These are phyloP conservation scores for Armadillidium nasatum DNA, from an alignment of 1,140 invertebrate genomes.

Conservation along the genomic window DNA sequence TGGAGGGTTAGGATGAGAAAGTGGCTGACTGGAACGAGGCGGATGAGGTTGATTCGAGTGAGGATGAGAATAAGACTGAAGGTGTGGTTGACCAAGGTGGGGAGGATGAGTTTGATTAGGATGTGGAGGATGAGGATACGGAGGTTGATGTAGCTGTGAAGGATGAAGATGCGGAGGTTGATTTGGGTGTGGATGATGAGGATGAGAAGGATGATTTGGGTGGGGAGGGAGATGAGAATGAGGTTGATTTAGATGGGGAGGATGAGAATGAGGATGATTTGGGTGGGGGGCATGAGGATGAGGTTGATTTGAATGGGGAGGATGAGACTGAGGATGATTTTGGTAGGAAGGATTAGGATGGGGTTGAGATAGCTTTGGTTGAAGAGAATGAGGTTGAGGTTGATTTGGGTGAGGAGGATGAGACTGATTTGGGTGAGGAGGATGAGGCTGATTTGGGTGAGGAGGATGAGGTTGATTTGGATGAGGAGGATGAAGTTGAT, in stretches of 20 bases:
- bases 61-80: neutral
- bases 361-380: neutral
- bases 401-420: neutral
- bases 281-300: neutral
- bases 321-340: neutral
- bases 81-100: neutral
- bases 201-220: neutral
- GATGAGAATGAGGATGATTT: neutral
- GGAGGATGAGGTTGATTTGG: neutral
- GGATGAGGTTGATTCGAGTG: neutral
- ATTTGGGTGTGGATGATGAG: neutral
- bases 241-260: neutral
- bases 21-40: neutral
- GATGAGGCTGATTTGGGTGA: neutral
- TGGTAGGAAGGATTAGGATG: neutral
- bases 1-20: neutral
- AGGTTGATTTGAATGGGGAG: neutral
- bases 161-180: no score
- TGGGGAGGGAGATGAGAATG: neutral
- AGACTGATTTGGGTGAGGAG: neutral
- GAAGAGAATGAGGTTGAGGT: neutral
- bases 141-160: neutral
- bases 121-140: neutral
- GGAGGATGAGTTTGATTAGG: neutral
- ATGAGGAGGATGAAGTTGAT: no score